Evolutionary conservation across 1,140 invertebrate species (phyloP).

Genomic region (Arctopsyche grandis): DNA sequence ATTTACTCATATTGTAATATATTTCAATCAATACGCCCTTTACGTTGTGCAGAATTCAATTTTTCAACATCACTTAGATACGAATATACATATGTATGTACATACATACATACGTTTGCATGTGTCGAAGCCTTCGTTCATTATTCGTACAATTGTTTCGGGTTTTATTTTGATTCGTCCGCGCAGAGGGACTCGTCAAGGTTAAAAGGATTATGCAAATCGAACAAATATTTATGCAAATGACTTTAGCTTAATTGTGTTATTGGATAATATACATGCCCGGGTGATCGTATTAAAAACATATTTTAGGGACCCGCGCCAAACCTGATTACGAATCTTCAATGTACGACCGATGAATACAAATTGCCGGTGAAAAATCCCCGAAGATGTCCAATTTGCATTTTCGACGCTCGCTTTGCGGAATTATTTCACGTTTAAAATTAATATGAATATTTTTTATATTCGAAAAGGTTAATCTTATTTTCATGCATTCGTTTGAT

Average conservation of each 20-base stretch:
- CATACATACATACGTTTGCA: neutral
- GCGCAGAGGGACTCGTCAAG: neutral
- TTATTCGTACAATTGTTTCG: neutral
- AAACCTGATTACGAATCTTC: slow-evolving; percentile 20
- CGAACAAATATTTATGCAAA: slow-evolving; percentile 39
- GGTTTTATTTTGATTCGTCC: slow-evolving; percentile 27
- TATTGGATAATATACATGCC: slow-evolving; percentile 19
- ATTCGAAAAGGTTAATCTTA: too few species aligned
- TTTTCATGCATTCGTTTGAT: too few species aligned
- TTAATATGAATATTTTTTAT: too few species aligned
- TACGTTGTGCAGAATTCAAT: neutral
- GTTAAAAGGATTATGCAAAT: slow-evolving; percentile 31
- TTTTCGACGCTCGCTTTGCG: neutral
- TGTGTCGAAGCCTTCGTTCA: slow-evolving; percentile 6
- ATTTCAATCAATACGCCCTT: neutral
- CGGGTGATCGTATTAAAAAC: slow-evolving; percentile 20
- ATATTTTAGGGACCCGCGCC: neutral
- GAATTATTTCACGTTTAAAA: too few species aligned
- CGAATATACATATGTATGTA: neutral
- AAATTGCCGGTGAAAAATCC: neutral
- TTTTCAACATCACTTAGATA: neutral
- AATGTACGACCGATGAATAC: slow-evolving; percentile 2
- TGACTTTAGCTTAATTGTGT: slow-evolving; percentile 29
- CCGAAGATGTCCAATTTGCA: neutral
- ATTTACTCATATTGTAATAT: too few species aligned